Conservation (phyloP, 2,888 invertebrate species). For the Noctua janthina region DNA sequence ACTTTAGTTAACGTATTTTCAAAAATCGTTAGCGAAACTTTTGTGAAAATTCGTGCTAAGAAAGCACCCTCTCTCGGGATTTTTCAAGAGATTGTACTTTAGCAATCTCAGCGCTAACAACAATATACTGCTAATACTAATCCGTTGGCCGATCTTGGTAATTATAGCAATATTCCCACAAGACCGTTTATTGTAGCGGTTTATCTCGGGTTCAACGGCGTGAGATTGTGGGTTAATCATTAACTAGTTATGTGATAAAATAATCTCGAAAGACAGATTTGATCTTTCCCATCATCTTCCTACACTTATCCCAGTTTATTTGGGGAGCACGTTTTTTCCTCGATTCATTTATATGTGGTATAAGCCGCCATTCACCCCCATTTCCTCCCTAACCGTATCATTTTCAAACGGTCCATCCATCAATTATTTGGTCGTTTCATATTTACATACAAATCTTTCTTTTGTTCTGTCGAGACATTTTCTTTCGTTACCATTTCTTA, state of each 20-base stretch:
- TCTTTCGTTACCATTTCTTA: neutral
- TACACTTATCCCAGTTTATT: neutral
- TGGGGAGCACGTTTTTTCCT: neutral
- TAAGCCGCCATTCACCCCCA: no score
- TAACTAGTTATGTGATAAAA: neutral
- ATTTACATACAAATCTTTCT: neutral
- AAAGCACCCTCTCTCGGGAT: neutral
- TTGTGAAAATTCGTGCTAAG: neutral
- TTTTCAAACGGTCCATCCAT: neutral
- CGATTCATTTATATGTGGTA: neutral
- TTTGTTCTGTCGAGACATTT: slow-evolving; percentile 17
- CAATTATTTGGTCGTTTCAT: neutral
- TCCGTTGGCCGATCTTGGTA: slow-evolving; percentile 38
- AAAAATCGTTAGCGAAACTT: neutral
- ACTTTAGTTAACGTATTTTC: neutral
- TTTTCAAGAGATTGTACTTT: slow-evolving; percentile 14
- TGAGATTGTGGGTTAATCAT: slow-evolving; percentile 31
- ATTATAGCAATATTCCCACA: slow-evolving; percentile 47
- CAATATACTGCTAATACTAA: slow-evolving; percentile 26
- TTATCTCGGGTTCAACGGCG: neutral
- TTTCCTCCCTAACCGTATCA: neutral
- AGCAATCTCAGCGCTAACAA: slow-evolving; percentile 28
- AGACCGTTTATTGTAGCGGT: slow-evolving; percentile 14
- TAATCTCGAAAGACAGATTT: slow-evolving; percentile 20
- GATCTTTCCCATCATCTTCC: neutral